A percentile compares a stretch with the other conserved stretches of the same genome.
phyloP scores from a whole-genome alignment of 2,888 invertebrate species.

The Megalurothrips usitatus region DNA sequence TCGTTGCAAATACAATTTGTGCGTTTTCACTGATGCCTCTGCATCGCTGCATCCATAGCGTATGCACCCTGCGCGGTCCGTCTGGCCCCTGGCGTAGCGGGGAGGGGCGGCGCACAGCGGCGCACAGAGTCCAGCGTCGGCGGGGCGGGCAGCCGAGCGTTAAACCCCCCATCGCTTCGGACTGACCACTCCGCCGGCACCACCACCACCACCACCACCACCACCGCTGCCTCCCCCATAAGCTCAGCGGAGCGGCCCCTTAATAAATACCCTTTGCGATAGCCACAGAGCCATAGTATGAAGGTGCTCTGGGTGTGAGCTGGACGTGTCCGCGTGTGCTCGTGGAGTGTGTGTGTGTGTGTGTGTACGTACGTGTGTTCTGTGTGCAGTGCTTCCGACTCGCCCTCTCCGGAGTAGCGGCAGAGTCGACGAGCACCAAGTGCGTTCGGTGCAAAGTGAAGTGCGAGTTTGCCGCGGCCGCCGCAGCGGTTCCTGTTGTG shows the following conservation, averaged over 20 bases:
- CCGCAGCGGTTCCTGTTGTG: no score
- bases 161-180: background rate
- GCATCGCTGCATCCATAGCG: no score
- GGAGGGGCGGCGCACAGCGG: background rate
- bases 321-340: background rate
- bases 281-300: background rate
- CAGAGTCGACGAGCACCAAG: background rate
- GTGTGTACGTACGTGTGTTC: background rate
- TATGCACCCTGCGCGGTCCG: no score
- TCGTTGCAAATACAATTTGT: no score
- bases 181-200: slow-evolving; percentile 5
- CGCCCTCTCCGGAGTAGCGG: no score
- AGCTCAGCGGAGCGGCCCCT: background rate
- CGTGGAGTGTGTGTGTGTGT: background rate
- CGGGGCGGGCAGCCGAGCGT: background rate
- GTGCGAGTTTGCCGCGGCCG: background rate
- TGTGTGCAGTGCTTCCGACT: no score
- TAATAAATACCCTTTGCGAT: slow-evolving; percentile 16
- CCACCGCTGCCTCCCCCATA: background rate
- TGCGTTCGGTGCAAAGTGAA: background rate
- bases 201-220: background rate
- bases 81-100: background rate
- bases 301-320: background rate
- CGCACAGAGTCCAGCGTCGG: background rate
- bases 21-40: no score